Base-by-base conservation (phyloP, 2,797 vertebrate genomes). In the Cottoperca gobio region DNA sequence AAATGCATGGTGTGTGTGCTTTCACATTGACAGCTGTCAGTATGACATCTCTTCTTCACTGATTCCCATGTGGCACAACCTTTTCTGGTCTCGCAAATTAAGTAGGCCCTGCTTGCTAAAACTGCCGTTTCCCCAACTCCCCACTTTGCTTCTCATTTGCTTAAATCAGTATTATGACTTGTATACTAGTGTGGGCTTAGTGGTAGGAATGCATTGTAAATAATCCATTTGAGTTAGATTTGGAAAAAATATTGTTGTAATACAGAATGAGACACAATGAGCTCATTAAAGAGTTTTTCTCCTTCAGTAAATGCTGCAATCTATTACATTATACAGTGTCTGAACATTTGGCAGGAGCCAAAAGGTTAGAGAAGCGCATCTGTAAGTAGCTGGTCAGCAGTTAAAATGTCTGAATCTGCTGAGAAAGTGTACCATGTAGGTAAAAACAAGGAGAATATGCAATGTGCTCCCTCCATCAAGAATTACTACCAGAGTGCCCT, bases 401-500 rank as follows among this genome's bases (percentile, higher is more conserved):
- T 63, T 54, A 85, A 76, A 81, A 57, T 69, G 37, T 81, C 54
- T 65, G 28, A 74, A 53, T 11, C 55, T 78, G 65, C 68, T 60
- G 61, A 24, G 24, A 73, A 83, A 72, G 26, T 57, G 39, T 60
- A 31, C 21, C 33, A 8, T 50, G 21, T n/a, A 33, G 21, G 31
- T 67, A 52, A 76, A 73, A 79, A 66, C 40, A 35, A 21, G 33
- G 6, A 53, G 73, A 70, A 76, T 45, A 53, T 71, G 45, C 73
- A 57, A 79, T 75, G 54, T n/a, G 46, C 33, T 62, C n/a, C n/a
- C 13, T 73, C 50, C 59, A 40, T 78, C 53, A 73, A 65, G 72
- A 85, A 46, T 79, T 70, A 76, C 59, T 42, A 49, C n/a, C 43
- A 70, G 85, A 78, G 69, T 82, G 76, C 39, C 72, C 69, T 86